Base-by-base conservation (phyloP, 2,113 vertebrate genomes). In the Etheostoma cragini region DNA sequence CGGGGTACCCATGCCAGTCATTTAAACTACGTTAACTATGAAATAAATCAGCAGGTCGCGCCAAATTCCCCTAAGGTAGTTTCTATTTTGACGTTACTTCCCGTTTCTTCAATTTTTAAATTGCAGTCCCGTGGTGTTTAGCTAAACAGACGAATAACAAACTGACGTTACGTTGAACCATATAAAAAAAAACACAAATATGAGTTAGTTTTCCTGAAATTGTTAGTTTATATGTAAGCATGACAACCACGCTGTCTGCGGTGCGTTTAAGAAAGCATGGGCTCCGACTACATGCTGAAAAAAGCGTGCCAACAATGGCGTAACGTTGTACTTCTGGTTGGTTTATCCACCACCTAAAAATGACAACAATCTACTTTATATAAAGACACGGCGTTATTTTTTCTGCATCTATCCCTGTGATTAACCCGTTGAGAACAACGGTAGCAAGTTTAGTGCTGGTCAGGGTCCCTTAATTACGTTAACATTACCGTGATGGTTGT, bases 251-350 rank as follows among this genome's bases (percentile, higher is more conserved):
- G 60, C 67, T 87, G 81, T 75, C 64, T 73, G 79, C 46, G 65
- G 14, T 22, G 46, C n/a, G 60, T 42, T 78, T 12, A 67, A 24
- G 58, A 38, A 66, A 49, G 1, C 68, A 26, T 1, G 53, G 90
- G 77, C 45, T 56, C 77, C 60, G 81, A 22, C 88, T 91, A 91
- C n/a, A 78, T 89, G 30, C 85, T 90, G 90, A 76, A 83, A 72
- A 30, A 72, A 62, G 85, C 76, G 47, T 83, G 87, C 35, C 54
- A 49, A 66, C 80, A 12, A 50, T 22, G 21, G 16, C 15, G 24
- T 3, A 26, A 17, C n/a, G 47, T 24, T 73, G 45, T 3, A 67
- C 53, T 17, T 68, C 35, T 3, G 21, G 8, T 57, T 12, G 42
- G 33, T 26, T 53, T n/a, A 15, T 26, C 4, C 19, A 30, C 16